Base-by-base conservation (phyloP, 2,113 vertebrate species). In the Hyperopisus bebe region DNA sequence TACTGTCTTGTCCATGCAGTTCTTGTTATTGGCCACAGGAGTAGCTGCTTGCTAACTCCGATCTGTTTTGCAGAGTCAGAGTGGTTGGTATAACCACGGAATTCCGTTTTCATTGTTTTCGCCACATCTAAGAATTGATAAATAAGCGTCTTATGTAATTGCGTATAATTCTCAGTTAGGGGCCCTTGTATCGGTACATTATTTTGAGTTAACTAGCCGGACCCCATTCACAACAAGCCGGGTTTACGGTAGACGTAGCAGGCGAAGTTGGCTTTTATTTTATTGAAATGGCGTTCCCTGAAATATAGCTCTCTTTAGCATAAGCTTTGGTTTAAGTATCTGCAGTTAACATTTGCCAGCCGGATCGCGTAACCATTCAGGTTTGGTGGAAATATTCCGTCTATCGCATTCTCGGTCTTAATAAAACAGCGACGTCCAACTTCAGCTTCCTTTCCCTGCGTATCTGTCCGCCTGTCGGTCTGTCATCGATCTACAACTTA, bases 1-100 rank as follows among this genome's bases (percentile, higher is more conserved):
- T 96, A 94, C 92, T 91, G 92, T 90, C 89, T 53, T 90, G 90
- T 90, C 90, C 86, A 83, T 92, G 90, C 91, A 94, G 90, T 95
- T 93, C 91, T 94, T 92, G 90, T 91, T 92, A 50, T 80, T 91
- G 90, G 92, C 92, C 86, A 89, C 80, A 47, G 89, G 88, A 89
- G 62, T 94, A 92, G 92, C 92, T 92, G n/a, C 87, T 48, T 77
- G 77, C 88, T 58, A 89, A 90, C 90, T 90, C 90, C 87, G 87
- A 35, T 46, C 70, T 85, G 90, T 90, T 90, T 86, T 88, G 90
- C 87, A 88, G 74, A 90, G 90, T 90, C 90, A 86, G 90, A 90
- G 47, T 88, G 86, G 39, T 62, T 83, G 48, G 39, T 24, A 27
- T 77, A 48, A 17, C 27, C 46, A 24, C 19, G 17, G 17, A 47